These are phyloP conservation scores for Lepidochrysops patricia DNA, from an alignment of 2,888 invertebrate genomes.

Conservation along the genomic window DNA sequence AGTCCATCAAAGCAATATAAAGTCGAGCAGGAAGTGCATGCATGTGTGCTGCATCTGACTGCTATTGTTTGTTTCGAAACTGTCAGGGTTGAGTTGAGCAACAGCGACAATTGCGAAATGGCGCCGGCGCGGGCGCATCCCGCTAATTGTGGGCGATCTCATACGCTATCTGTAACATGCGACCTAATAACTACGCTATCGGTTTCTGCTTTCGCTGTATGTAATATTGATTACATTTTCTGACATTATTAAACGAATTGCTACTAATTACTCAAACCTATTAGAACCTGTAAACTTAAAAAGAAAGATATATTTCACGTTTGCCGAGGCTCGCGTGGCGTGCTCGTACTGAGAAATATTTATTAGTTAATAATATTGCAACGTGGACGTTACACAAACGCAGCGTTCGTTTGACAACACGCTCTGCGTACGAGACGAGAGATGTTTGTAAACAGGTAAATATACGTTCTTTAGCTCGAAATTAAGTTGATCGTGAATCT, in stretches of 20 bases:
- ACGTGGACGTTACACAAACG: constrained; percentile 62
- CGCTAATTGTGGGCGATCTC: constrained; percentile 65
- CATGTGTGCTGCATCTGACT: constrained; percentile 68
- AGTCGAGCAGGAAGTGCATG: constrained; percentile 71
- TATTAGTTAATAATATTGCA: constrained; percentile 56
- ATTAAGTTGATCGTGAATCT: too few species aligned
- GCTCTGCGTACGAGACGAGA: background rate
- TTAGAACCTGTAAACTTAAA: background rate
- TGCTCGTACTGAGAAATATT: constrained; percentile 18
- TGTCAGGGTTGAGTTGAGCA: constrained; percentile 72
- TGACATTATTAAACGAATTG: background rate
- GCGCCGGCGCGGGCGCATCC: constrained; percentile 52
- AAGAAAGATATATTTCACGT: constrained; percentile 14
- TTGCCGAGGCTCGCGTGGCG: background rate
- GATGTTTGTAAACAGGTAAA: background rate
- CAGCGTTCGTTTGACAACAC: constrained; percentile 36
- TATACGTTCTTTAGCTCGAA: background rate
- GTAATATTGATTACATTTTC: background rate
- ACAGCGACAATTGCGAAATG: constrained; percentile 59
- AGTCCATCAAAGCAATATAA: constrained; percentile 54
- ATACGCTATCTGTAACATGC: constrained; percentile 21
- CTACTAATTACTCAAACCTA: background rate
- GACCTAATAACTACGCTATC: background rate
- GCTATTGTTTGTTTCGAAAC: constrained; percentile 65
- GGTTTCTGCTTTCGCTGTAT: background rate